Evolutionary conservation across 2,888 invertebrate species (phyloP), one percentile per base, ranked within the genome.

Genomic region (Opisthograptis luteolata): DNA sequence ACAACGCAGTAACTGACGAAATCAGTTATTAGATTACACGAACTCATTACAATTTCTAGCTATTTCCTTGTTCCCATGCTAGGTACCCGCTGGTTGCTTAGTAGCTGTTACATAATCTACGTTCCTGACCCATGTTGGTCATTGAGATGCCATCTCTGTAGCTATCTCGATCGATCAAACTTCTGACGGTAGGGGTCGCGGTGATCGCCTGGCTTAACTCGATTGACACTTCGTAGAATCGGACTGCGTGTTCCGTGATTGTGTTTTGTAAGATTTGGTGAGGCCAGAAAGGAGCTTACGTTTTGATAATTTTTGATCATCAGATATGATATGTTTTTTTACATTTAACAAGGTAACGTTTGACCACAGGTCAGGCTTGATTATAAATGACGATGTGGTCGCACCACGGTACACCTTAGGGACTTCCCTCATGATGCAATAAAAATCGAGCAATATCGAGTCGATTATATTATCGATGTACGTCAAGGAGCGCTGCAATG

Each of bases 141-240:
- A 55, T 41, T 50, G 41, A 54, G 27, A 53, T 44, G 55, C 35
- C 55, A 47, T 50, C 24, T 20, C 17, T 24, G 31, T 58, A 57
- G 24, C 55, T 56, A 67, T 71, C 70, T 68, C 66, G 60, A 74
- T 76, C 72, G 64, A 73, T 73, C 73, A 72, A 50, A 48, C 28
- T 32, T 47, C 62, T 66, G 68, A 73, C 70, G 64, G 28, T 10
- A 24, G 62, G 58, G 64, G 64, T 62, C 62, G 25, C 14, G 17
- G 42, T 19, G 41, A 25, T 34, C 32, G 49, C 17, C 12, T 24
- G 44, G 12, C 17, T 27, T 39, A 42, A 50, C 34, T 34, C 28
- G 12, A 32, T 24, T 24, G 42, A 35, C 36, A 47, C 25, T 68
- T 67, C 64, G 60, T n/a, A 48, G 68, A 66, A 62, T 43, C 14